phyloP scores from a whole-genome alignment of 2,888 invertebrate species.

The Meghimatium bilineatum region DNA sequence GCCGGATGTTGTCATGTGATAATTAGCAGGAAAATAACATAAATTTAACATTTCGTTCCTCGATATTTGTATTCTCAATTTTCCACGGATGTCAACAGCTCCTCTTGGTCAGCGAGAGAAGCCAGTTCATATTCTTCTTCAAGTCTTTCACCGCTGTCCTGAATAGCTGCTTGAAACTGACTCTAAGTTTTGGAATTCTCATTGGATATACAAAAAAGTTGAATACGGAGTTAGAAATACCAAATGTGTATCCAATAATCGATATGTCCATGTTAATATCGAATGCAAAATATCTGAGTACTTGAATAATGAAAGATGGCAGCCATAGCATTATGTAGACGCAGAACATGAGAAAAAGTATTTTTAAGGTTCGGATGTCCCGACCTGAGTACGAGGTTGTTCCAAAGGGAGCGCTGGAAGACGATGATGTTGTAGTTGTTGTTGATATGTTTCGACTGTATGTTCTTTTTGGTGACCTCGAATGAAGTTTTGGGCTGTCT shows the following conservation, averaged over 20 bases:
- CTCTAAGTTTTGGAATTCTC: constrained; percentile 27
- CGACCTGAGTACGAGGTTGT: constrained; percentile 14
- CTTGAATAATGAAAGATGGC: constrained; percentile 10
- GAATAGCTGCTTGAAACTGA: constrained; percentile 24
- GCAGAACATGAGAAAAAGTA: constrained; percentile 41
- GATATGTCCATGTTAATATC: constrained; percentile 14
- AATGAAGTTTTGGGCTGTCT: not conserved
- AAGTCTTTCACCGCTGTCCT: not conserved
- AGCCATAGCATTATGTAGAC: constrained; percentile 34
- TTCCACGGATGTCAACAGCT: too few species aligned
- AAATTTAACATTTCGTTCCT: too few species aligned
- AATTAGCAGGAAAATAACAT: too few species aligned
- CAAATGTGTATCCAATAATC: constrained; percentile 20
- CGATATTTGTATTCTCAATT: too few species aligned
- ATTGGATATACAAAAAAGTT: constrained; percentile 45
- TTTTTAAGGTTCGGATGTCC: constrained; percentile 32
- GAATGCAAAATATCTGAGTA: not conserved
- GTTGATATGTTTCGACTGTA: constrained; percentile 10
- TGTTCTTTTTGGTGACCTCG: not conserved
- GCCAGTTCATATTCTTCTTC: not conserved
- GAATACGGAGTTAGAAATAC: constrained; percentile 37
- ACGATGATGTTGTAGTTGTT: not conserved
- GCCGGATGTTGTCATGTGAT: too few species aligned
- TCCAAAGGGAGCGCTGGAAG: constrained; percentile 19
- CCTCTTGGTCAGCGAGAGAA: not conserved